A percentile compares a stretch with the other conserved stretches of the same genome.
phyloP scores from a whole-genome alignment of 1,140 invertebrate genomes.

The Drosophila parvula region DNA sequence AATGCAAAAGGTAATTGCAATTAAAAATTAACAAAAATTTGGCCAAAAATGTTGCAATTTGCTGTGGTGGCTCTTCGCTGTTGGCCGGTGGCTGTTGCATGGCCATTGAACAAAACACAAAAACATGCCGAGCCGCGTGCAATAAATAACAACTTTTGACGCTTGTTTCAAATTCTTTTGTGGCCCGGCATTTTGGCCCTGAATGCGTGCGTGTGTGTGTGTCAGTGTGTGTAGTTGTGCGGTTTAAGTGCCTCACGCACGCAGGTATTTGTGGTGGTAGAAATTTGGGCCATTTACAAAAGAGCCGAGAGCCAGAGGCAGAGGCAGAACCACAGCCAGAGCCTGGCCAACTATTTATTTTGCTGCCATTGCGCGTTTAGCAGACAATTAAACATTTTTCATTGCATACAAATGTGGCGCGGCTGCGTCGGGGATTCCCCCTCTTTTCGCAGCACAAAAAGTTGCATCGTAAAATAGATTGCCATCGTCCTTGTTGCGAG shows the following conservation, averaged over 20 bases:
- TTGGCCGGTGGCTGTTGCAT: constrained; percentile 14
- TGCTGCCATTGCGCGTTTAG: constrained; percentile 70
- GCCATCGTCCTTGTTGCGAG: constrained; percentile 46
- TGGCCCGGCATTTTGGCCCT: constrained; percentile 53
- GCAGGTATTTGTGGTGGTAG: constrained; percentile 61
- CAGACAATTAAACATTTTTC: constrained; percentile 81
- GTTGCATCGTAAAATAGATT: constrained; percentile 59
- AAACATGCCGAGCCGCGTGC: constrained; percentile 38
- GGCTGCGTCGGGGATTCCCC: constrained; percentile 16
- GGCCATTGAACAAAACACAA: constrained; percentile 54
- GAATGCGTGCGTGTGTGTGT: constrained; percentile 13
- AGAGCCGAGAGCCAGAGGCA: constrained; percentile 5
- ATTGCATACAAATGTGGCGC: constrained; percentile 73
- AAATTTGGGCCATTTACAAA: constrained; percentile 57
- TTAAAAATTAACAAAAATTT: constrained; percentile 59
- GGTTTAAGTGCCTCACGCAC: constrained; percentile 58
- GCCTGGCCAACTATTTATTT: constrained; percentile 62
- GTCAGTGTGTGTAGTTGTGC: constrained; percentile 19
- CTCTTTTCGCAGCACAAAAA: constrained; percentile 30
- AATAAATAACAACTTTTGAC: constrained; percentile 80
- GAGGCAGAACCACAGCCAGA: background rate
- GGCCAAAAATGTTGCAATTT: constrained; percentile 44
- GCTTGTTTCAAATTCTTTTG: constrained; percentile 69
- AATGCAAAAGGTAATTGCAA: constrained; percentile 58
- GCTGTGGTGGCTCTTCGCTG: background rate